These are phyloP conservation scores for Ruditapes philippinarum DNA, from an alignment of 1,140 invertebrate species.

Conservation along the genomic window DNA sequence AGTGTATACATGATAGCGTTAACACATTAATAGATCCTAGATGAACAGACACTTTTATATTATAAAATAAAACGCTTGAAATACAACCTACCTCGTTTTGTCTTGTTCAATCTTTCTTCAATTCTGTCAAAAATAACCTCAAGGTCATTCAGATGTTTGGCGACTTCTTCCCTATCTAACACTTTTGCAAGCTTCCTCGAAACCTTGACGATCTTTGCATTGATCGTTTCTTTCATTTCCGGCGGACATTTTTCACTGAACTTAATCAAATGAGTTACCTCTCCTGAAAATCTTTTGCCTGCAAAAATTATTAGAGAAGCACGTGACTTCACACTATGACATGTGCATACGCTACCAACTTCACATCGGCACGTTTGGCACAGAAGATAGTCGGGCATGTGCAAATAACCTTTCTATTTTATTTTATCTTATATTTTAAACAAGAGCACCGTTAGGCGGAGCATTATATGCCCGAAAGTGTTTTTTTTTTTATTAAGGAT, in stretches of 20 bases:
- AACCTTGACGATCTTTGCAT: conserved; percentile 1
- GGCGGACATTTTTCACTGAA: not conserved
- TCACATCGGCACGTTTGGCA: no score
- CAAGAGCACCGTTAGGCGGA: no score
- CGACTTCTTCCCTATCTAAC: not conserved
- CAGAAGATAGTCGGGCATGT: no score
- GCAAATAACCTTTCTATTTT: no score
- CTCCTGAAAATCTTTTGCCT: conserved; percentile 7
- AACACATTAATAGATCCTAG: no score
- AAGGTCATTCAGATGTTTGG: conserved; percentile 1
- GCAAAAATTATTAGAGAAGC: no score
- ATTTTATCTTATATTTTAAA: no score
- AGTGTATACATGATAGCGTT: no score
- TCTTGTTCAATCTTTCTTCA: conserved; percentile 22
- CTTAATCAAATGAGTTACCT: not conserved
- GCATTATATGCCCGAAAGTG: no score
- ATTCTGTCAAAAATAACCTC: conserved; percentile 25
- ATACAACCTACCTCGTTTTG: not conserved
- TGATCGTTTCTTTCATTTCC: conserved; percentile 14
- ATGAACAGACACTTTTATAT: not conserved
- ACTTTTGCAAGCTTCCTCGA: not conserved
- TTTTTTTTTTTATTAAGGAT: no score
- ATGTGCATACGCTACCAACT: no score
- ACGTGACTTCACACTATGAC: no score
- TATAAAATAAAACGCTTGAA: not conserved